phyloP scores from a whole-genome alignment of 2,888 invertebrate species.

The Drosophila nr. medialis region DNA sequence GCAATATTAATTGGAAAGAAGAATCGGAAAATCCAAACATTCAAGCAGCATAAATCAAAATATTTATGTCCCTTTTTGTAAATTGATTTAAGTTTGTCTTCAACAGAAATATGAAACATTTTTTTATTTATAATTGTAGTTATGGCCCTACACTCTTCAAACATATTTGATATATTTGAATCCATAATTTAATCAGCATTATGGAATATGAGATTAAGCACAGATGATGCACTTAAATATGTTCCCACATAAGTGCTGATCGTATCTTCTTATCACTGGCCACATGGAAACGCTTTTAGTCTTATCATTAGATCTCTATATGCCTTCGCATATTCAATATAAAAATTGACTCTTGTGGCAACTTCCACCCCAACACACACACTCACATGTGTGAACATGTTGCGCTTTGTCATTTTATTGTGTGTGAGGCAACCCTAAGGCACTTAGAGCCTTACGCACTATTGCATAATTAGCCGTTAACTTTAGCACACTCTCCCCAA shows the following conservation, averaged over 20 bases:
- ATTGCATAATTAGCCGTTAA: constrained; percentile 70
- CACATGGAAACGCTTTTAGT: constrained; percentile 11
- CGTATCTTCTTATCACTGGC: neutral
- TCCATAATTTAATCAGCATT: neutral
- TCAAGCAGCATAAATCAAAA: neutral
- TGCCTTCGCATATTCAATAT: constrained; percentile 30
- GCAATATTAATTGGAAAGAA: neutral
- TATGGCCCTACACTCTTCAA: neutral
- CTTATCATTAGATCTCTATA: constrained; percentile 31
- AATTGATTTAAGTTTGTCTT: neutral
- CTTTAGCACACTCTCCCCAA: constrained; percentile 28
- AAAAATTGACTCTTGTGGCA: constrained; percentile 43
- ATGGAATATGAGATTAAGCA: neutral
- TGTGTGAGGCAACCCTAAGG: constrained; percentile 34
- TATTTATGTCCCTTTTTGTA: neutral
- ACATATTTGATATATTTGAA: neutral
- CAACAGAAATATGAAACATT: neutral
- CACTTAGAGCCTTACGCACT: constrained; percentile 59
- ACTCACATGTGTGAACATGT: neutral
- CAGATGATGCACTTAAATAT: neutral
- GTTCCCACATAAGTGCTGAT: neutral
- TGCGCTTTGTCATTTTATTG: constrained; percentile 24
- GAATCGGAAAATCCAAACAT: neutral
- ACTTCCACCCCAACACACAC: constrained; percentile 28
- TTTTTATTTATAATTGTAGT: neutral